Evolutionary conservation across 1,140 invertebrate species (phyloP).

Genomic region (Drosophila ogumai): DNA sequence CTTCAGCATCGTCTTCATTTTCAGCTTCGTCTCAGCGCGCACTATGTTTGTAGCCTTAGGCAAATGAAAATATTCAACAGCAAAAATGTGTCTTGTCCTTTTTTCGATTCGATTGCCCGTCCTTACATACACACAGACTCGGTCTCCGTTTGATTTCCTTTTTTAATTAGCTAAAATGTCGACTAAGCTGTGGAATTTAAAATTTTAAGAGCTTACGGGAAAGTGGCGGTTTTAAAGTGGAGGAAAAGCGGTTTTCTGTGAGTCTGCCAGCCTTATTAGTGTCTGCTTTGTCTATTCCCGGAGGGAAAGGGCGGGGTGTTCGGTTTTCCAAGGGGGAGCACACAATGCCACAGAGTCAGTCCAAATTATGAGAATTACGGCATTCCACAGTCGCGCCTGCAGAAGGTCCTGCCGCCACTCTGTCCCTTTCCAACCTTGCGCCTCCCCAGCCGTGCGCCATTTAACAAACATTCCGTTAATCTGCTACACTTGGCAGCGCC

Average conservation of each 20-base stretch:
- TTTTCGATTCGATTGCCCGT: conserved; percentile 48
- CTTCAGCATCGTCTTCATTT: too few relatives aligned
- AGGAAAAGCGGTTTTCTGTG: conserved; percentile 3
- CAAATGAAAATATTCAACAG: conserved; percentile 72
- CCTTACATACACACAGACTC: conserved; percentile 1
- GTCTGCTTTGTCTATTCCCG: conserved; percentile 56
- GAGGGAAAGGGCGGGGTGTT: conserved; percentile 10
- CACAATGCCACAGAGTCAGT: conserved; percentile 43
- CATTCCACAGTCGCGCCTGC: conserved; percentile 27
- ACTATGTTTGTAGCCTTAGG: too few relatives aligned
- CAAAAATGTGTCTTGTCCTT: conserved; percentile 40
- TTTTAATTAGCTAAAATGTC: conserved; percentile 74
- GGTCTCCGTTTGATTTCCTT: conserved; percentile 7
- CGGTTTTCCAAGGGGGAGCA: conserved; percentile 16
- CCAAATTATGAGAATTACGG: conserved; percentile 65
- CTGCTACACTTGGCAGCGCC: conserved; percentile 77
- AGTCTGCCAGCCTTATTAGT: conserved; percentile 66
- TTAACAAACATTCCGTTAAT: conserved; percentile 82
- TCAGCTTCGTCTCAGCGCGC: too few relatives aligned
- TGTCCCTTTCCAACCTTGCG: background rate
- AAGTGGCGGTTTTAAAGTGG: conserved; percentile 18
- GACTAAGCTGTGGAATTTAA: conserved; percentile 47
- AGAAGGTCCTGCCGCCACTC: conserved; percentile 1
- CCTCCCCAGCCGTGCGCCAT: conserved; percentile 57
- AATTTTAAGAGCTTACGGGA: conserved; percentile 17